Conservation (phyloP, 2,113 vertebrate genomes). For the Sphaerodactylus townsendi region DNA sequence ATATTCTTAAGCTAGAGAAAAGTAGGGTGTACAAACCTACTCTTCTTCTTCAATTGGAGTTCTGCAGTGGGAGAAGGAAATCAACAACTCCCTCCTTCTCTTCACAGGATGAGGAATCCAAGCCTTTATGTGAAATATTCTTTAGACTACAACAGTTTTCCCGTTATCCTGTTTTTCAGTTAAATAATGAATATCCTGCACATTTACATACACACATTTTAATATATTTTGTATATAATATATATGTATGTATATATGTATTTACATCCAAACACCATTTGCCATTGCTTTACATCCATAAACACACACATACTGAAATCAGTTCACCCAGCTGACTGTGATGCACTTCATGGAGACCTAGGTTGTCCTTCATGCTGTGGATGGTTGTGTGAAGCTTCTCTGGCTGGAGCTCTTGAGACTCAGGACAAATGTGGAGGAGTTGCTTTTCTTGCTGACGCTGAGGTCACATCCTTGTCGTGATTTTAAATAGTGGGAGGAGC, state of each 20-base stretch:
- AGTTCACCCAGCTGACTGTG: rapidly evolving
- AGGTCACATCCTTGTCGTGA: slow-evolving; percentile 76
- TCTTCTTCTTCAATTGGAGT: no score
- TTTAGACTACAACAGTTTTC: rapidly evolving
- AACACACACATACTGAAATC: rapidly evolving
- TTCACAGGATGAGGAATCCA: no score
- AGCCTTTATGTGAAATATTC: neutral
- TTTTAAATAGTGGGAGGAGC: slow-evolving; percentile 70
- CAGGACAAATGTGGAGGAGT: slow-evolving; percentile 85
- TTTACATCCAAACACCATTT: neutral
- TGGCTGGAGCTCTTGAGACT: slow-evolving; percentile 81
- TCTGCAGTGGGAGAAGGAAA: no score
- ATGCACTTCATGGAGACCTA: rapidly evolving
- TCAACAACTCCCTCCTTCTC: no score
- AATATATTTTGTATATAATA: neutral
- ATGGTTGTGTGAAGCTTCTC: slow-evolving; percentile 74
- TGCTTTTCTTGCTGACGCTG: slow-evolving; percentile 78
- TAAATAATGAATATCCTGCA: neutral
- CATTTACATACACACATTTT: neutral
- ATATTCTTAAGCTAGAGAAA: no score
- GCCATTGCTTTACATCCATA: rapidly evolving
- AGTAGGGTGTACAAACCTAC: no score
- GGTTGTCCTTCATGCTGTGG: slow-evolving; percentile 59
- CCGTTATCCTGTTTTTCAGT: rapidly evolving
- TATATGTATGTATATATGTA: neutral